Conservation (phyloP, 2,113 vertebrate genomes). For the pig (Sus scrofa) region DNA sequence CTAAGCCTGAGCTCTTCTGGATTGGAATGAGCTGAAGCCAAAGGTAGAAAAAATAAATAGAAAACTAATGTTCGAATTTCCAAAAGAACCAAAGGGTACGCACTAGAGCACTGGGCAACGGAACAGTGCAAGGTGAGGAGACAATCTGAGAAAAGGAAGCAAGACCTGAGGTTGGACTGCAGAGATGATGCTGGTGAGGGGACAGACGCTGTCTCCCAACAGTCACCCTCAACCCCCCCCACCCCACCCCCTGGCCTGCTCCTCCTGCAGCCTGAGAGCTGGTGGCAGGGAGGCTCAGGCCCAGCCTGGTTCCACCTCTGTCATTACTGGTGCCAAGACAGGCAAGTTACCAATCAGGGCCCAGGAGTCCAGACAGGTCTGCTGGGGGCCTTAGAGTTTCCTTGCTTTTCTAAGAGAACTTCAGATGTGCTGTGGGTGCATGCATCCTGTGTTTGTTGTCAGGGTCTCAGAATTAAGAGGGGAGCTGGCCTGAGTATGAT, state of each 20-base stretch:
- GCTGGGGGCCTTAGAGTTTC: neutral
- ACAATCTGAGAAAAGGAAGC: neutral
- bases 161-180: neutral
- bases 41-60: neutral
- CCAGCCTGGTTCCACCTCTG: neutral
- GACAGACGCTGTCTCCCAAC: neutral
- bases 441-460: neutral
- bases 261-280: neutral
- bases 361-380: neutral
- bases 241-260: rapidly evolving
- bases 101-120: rapidly evolving
- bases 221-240: neutral
- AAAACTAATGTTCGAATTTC: neutral
- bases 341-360: neutral
- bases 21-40: neutral
- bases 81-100: neutral
- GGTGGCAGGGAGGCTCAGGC: neutral
- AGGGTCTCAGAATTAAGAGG: neutral
- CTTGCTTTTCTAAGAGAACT: neutral
- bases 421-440: neutral
- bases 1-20: neutral
- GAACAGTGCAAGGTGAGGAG: neutral
- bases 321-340: neutral
- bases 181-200: rapidly evolving
- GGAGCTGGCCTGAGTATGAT: neutral